Percentiles rank a stretch among this genome's conserved stretches.
Conservation (phyloP, 2,797 vertebrate genomes). For the Rhinella marina region DNA sequence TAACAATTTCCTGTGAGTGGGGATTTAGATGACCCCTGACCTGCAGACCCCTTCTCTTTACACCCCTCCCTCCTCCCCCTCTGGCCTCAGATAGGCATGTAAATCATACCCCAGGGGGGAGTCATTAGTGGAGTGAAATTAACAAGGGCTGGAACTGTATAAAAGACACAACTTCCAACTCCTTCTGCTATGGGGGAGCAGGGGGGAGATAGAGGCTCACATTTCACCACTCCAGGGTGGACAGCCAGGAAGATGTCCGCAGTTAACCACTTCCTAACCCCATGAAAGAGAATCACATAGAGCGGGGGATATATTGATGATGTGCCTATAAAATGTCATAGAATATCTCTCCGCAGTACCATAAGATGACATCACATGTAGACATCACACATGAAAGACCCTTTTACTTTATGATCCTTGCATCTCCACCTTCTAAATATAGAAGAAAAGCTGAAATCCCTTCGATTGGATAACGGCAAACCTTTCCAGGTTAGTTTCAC, state of each 20-base stretch:
- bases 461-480: no score
- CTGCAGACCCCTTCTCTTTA: conserved; percentile 57
- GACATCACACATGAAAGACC: not conserved
- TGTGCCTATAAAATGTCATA: not conserved
- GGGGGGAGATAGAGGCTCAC: not conserved
- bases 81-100: conserved; percentile 64
- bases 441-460: no score
- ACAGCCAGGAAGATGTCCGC: not conserved
- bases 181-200: conserved; percentile 23
- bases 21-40: conserved; percentile 76
- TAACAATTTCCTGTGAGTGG: conserved; percentile 87
- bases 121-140: conserved; percentile 67
- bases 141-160: conserved; percentile 66
- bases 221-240: conserved; percentile 29
- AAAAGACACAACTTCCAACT: conserved; percentile 62
- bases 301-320: not conserved
- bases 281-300: not conserved
- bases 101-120: conserved; percentile 65
- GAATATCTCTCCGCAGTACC: not conserved
- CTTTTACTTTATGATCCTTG: no score
- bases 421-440: not conserved
- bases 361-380: not conserved
- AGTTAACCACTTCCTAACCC: conserved; percentile 2
- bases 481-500: not conserved
- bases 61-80: conserved; percentile 40